Evolutionary conservation across 1,140 invertebrate species (phyloP).

Genomic region (Bombus pyrosoma): DNA sequence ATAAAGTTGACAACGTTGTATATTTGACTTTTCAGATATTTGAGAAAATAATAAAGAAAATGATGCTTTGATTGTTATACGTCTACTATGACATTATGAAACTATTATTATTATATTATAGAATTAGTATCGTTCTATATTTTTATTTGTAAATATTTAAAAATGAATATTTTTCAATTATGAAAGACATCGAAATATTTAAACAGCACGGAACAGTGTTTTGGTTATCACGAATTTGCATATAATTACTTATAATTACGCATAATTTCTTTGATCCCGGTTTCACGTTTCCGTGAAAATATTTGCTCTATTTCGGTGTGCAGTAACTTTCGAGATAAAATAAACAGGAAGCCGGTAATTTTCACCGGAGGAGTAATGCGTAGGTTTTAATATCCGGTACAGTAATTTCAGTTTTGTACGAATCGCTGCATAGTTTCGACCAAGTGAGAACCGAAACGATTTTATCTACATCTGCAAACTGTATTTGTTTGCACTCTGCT

Average conservation of each 20-base stretch:
- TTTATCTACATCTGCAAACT: neutral
- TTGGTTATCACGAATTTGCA: no score
- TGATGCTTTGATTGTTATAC: neutral
- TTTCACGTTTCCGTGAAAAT: neutral
- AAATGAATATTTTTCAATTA: neutral
- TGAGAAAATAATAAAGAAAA: neutral
- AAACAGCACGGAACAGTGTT: neutral
- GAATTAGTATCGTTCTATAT: neutral
- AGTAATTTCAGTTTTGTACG: slow-evolving; percentile 7
- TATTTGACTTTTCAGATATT: no score
- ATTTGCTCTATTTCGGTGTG: neutral
- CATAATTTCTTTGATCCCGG: neutral
- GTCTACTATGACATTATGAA: neutral
- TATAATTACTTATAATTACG: no score
- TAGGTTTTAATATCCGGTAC: slow-evolving; percentile 16
- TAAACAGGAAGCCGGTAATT: neutral
- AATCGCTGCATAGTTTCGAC: neutral
- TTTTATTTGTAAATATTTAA: neutral
- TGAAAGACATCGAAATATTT: neutral
- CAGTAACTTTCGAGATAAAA: neutral
- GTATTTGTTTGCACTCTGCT: neutral
- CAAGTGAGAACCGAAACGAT: neutral
- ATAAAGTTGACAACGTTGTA: neutral
- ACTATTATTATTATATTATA: neutral
- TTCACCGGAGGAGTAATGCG: neutral